Evolutionary conservation across 2,113 vertebrate genomes (phyloP).

Genomic region (Heterotilapia buettikoferi): DNA sequence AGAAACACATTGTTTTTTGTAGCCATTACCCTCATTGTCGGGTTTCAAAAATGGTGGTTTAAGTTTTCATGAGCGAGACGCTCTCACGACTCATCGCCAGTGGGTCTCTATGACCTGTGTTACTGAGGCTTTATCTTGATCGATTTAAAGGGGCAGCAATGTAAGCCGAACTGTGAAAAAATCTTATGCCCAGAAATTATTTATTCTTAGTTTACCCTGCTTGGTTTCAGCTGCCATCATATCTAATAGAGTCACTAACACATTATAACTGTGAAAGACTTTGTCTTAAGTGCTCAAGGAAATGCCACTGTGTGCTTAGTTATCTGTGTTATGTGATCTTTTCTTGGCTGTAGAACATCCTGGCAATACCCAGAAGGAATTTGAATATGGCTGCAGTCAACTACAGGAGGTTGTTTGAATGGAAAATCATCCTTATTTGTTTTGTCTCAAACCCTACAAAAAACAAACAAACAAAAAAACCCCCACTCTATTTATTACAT

Average conservation of each 20-base stretch:
- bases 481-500: not conserved
- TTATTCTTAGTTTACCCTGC: not conserved
- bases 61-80: no score
- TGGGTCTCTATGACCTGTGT: no score
- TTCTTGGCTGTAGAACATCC: not conserved
- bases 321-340: not conserved
- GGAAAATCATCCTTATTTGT: not conserved
- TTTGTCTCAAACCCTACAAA: not conserved
- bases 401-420: not conserved
- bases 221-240: not conserved
- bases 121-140: no score
- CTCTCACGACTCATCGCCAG: no score
- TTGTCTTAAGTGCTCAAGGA: not conserved
- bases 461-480: not conserved
- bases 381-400: not conserved
- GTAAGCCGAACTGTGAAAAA: no score
- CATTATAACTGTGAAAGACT: not conserved
- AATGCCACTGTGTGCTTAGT: not conserved
- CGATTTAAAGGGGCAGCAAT: no score
- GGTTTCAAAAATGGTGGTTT: no score
- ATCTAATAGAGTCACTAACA: not conserved
- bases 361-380: not conserved
- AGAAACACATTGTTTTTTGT: no score
- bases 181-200: not conserved
- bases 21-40: no score